Percentiles rank a stretch among this genome's conserved stretches.
Evolutionary conservation across 1,140 invertebrate genomes (phyloP).

Genomic region (Lucilia cuprina): DNA sequence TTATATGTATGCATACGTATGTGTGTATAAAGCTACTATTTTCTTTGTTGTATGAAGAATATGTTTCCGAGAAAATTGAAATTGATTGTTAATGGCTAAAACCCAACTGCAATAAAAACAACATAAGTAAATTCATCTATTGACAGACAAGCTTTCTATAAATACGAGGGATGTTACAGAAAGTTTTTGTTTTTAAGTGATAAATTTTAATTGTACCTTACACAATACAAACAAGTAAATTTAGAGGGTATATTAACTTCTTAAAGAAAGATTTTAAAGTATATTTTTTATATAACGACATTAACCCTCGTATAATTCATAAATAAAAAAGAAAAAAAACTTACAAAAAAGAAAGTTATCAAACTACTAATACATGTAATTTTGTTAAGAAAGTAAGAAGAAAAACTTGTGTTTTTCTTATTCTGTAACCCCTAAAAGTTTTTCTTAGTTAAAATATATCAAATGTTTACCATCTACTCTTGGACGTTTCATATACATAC

Average conservation of each 20-base stretch:
- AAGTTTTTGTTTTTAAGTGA: not conserved
- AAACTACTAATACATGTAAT: not conserved
- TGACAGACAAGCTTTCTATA: not conserved
- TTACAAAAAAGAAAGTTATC: not conserved
- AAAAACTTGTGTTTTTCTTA: not conserved
- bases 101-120: not conserved
- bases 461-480: too few relatives aligned
- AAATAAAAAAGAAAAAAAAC: not conserved
- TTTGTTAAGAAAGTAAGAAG: not conserved
- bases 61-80: constrained; percentile 19
- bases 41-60: not conserved
- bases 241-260: too few relatives aligned
- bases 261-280: too few relatives aligned
- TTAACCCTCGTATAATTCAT: not conserved
- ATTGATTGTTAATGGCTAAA: constrained; percentile 23
- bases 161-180: not conserved
- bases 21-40: not conserved
- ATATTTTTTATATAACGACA: not conserved
- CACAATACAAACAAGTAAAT: too few relatives aligned
- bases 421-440: not conserved
- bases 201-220: too few relatives aligned
- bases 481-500: not conserved
- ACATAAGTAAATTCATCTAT: constrained; percentile 9
- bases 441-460: not conserved
- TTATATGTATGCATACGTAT: not conserved